Evolutionary conservation across 2,888 invertebrate species (phyloP), one percentile per base, ranked within the genome.

Genomic region (Girardia tigrina): DNA sequence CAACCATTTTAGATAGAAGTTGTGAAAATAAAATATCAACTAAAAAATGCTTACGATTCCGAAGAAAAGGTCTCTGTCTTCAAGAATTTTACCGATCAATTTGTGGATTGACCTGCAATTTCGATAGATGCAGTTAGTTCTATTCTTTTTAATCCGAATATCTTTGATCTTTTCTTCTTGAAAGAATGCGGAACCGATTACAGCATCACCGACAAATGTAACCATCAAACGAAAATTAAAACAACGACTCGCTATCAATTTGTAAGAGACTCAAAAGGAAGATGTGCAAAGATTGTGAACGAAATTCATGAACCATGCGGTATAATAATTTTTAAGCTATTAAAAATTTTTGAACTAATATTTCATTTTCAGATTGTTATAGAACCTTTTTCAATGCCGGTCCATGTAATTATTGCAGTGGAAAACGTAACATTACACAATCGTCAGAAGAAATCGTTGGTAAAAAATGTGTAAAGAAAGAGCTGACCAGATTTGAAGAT

Each of bases 31-130:
- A 28, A n/a, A 73, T 73, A 12, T 20, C 20, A 20, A 73, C 73
- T 42, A 29, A 56, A n/a, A 29, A 42, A n/a, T 73, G 73, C 28
- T 12, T 27, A 12, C 6, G 16, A 26, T 73, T 27, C 42, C 42
- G 29, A n/a, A 16, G 28, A 27, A 20, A 73, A 73, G 73, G 73
- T 12, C 27, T 29, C 20, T 73, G 73, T 20, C 20, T 29, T n/a
- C 12, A 73, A 12, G 28, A 29, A n/a, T 73, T 73, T 29, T 73
- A 73, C 29, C 29, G 28, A 29, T 20, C 23, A 20, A 28, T 28
- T 26, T 73, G 73, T 42, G 73, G 73, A 16, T 42, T 73, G 16
- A 56, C 73, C 23, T 73, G 73, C 20, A 26, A 73, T 26, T 29
- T 28, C 20, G 20, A 27, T 12, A 14, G 14, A 14, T 73, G 73